These are phyloP conservation scores for Cheilosia grossa DNA, from an alignment of 2,888 invertebrate genomes.

Conservation along the genomic window DNA sequence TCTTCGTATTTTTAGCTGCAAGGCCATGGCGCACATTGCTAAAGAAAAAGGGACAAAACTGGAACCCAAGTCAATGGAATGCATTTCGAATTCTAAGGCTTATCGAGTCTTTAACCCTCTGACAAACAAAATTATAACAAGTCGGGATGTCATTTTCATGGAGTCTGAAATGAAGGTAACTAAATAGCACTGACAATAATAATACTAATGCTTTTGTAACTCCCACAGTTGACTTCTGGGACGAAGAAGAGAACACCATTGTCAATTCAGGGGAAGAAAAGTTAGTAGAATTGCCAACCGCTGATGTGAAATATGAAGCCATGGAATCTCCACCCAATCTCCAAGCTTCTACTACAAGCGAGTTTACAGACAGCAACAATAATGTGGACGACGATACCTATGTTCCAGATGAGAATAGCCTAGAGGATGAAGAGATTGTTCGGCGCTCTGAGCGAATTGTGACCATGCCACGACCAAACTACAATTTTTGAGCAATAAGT, in stretches of 20 bases:
- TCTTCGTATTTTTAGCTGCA: slow-evolving; percentile 65
- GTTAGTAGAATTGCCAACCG: slow-evolving; percentile 20
- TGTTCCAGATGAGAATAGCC: slow-evolving; percentile 29
- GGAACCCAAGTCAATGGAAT: slow-evolving; percentile 52
- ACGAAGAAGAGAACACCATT: slow-evolving; percentile 13
- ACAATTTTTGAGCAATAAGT: no score
- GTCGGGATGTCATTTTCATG: slow-evolving; percentile 41
- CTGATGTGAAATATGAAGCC: slow-evolving; percentile 27
- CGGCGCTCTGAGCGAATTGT: no score
- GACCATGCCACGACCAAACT: no score
- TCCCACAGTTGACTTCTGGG: slow-evolving; percentile 4
- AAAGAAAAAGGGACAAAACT: slow-evolving; percentile 66
- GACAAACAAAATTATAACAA: slow-evolving; percentile 22
- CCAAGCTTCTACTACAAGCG: slow-evolving; percentile 9
- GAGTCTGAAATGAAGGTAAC: slow-evolving; percentile 22
- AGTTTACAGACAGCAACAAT: slow-evolving; percentile 20
- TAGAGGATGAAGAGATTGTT: background rate
- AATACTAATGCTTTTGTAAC: slow-evolving; percentile 10
- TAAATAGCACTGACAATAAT: slow-evolving; percentile 6
- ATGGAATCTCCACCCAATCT: slow-evolving; percentile 4
- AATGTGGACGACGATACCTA: slow-evolving; percentile 21
- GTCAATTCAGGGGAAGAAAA: slow-evolving; percentile 38
- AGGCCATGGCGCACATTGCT: slow-evolving; percentile 59
- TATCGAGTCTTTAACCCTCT: slow-evolving; percentile 40
- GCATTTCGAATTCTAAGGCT: slow-evolving; percentile 55